Base-by-base conservation (phyloP, 23 tunicate genomes). In the Halocynthia roretzi region DNA sequence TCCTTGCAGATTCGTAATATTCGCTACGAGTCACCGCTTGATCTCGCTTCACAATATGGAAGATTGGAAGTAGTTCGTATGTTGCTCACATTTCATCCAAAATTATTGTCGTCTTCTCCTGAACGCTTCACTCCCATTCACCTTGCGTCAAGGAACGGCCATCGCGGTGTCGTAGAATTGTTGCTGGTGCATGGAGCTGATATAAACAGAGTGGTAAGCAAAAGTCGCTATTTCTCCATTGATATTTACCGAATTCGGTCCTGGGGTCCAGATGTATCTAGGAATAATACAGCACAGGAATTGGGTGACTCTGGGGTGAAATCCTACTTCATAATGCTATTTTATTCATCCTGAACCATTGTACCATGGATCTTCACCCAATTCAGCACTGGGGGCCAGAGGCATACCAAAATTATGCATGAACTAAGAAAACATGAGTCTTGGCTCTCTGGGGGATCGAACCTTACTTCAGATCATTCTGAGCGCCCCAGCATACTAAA, bases 31-130 rank as follows among this genome's bases (percentile, higher is more conserved):
- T 90, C 96, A 17, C 80, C 96, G 18, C 64, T 90, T 48, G 96
- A 90, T 54, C 77, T 90, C 44, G 96, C 96, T 6, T 90, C 89
- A 5, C 96, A 84, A 52, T 90, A 90, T 54, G 96, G 96, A 31
- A 78, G 96, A n/a, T 54, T 90, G 53, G 72, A 70, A 20, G 86
- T 82, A 5, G 96, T 84, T 15, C 83, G 78, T 20, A 14, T 90
- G 58, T 67, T 90, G 19, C 81, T 90, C 50, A 62, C 56, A 18
- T 73, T 58, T 71, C 86, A 84, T 40, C 96, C 96, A 53, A 80
- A 83, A 12, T 56, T 90, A 14, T 77, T 90, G 10, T 52, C 63
- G 5, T 80, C 54, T 10, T 72, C 76, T 49, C 83, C 87, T 7
- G 81, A 83, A 20, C 63, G 84, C 17, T 90, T 90, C 56, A 78